These are phyloP conservation scores for Equus przewalskii DNA, from an alignment of 2,113 vertebrate species.

Conservation along the genomic window DNA sequence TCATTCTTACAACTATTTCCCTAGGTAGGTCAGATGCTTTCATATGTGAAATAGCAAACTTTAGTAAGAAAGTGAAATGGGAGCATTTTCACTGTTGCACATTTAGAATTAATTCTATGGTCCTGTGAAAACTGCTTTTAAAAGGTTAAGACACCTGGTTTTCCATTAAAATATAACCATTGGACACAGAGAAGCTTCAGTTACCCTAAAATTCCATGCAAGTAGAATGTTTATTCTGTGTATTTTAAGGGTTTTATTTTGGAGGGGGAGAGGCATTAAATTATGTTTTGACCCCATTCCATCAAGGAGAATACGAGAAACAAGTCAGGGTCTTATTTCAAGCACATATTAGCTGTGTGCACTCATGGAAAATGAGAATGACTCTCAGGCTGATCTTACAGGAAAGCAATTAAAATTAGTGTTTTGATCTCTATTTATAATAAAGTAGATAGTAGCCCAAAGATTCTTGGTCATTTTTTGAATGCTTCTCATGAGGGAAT, in stretches of 20 bases:
- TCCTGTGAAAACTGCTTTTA: neutral
- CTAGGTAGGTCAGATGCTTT: neutral
- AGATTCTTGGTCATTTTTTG: neutral
- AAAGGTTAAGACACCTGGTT: neutral
- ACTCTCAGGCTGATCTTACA: neutral
- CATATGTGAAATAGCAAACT: neutral
- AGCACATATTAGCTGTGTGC: neutral
- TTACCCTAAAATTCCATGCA: neutral
- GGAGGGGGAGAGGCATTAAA: neutral
- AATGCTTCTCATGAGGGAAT: neutral
- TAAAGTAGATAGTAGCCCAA: neutral
- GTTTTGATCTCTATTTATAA: neutral
- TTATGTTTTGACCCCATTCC: neutral
- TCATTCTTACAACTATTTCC: neutral
- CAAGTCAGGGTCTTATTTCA: neutral
- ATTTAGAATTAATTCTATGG: neutral
- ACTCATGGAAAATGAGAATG: neutral
- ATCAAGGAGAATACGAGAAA: neutral
- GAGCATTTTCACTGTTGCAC: neutral
- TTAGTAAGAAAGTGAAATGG: neutral
- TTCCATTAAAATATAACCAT: neutral
- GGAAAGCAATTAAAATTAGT: neutral
- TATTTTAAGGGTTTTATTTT: neutral
- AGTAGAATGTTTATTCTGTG: neutral
- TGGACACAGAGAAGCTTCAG: neutral